These are phyloP conservation scores for Spinus pinus DNA, from an alignment of 2,797 vertebrate genomes.

Conservation along the genomic window DNA sequence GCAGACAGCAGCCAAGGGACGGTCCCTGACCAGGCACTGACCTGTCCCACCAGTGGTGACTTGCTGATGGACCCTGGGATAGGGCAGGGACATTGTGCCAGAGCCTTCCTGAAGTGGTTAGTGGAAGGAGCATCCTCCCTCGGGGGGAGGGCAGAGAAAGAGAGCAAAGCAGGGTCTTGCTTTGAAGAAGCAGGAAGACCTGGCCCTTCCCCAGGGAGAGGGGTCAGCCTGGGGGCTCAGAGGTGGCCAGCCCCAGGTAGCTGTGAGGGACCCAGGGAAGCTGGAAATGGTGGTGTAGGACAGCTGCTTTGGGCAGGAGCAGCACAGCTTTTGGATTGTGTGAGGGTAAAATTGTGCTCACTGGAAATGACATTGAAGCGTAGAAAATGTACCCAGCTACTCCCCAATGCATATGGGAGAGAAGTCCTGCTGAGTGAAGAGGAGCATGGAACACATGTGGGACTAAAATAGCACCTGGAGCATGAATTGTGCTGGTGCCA, in stretches of 20 bases:
- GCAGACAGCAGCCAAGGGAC: fast-evolving
- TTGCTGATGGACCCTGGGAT: fast-evolving
- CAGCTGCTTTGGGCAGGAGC: fast-evolving
- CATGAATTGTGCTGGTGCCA: background rate
- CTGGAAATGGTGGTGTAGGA: fast-evolving
- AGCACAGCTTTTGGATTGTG: background rate
- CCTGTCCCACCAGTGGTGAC: fast-evolving
- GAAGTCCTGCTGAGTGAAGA: background rate
- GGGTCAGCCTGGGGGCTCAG: fast-evolving
- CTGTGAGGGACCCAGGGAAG: fast-evolving
- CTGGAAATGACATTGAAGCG: background rate
- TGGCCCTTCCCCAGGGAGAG: background rate
- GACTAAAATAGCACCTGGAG: background rate
- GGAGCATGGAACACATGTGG: fast-evolving
- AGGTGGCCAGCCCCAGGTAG: fast-evolving
- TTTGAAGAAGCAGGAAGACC: background rate
- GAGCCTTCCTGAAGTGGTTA: fast-evolving
- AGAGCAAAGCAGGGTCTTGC: fast-evolving
- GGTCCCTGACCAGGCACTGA: too few species aligned
- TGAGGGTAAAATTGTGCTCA: background rate
- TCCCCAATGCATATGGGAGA: fast-evolving
- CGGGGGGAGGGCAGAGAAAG: fast-evolving
- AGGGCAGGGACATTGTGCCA: fast-evolving
- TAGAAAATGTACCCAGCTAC: fast-evolving
- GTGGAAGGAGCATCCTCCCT: background rate